These are phyloP conservation scores for Ivindomyrus marchei DNA, from an alignment of 2,113 vertebrate genomes.

Conservation along the genomic window DNA sequence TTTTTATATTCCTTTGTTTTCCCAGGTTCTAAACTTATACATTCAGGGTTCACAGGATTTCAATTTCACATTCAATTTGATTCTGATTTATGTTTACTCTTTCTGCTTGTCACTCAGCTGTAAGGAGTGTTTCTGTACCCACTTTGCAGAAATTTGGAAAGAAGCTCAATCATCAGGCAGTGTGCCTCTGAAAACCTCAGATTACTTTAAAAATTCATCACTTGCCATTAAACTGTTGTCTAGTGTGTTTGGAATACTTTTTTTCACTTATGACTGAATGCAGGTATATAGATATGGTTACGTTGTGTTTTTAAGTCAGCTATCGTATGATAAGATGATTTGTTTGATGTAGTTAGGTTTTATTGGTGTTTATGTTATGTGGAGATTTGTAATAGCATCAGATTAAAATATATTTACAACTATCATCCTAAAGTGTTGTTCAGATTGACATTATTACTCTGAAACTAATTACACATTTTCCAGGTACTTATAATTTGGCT, in stretches of 20 bases:
- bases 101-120: not conserved
- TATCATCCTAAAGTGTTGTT: not conserved
- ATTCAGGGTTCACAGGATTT: constrained; percentile 5
- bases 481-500: not conserved
- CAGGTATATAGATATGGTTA: not conserved
- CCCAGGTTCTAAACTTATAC: not conserved
- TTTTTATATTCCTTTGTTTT: not conserved
- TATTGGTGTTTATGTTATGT: not conserved
- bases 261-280: not conserved
- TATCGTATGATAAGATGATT: not conserved
- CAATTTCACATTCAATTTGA: constrained; percentile 18
- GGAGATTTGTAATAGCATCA: not conserved
- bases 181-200: not conserved
- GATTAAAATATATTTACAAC: not conserved
- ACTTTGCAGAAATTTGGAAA: not conserved
- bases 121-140: not conserved
- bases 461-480: not conserved
- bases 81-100: constrained; percentile 1
- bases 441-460: not conserved
- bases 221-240: not conserved
- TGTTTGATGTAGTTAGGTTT: not conserved
- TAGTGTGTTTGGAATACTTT: not conserved
- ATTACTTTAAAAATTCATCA: not conserved
- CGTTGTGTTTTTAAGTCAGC: not conserved
- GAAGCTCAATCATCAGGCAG: not conserved